A percentile compares a stretch with the other conserved stretches of the same genome.
Evolutionary conservation across 37 sponge, comb jelly and placozoan genomes (phyloP).

Genomic region (Chondrosia reniformis): DNA sequence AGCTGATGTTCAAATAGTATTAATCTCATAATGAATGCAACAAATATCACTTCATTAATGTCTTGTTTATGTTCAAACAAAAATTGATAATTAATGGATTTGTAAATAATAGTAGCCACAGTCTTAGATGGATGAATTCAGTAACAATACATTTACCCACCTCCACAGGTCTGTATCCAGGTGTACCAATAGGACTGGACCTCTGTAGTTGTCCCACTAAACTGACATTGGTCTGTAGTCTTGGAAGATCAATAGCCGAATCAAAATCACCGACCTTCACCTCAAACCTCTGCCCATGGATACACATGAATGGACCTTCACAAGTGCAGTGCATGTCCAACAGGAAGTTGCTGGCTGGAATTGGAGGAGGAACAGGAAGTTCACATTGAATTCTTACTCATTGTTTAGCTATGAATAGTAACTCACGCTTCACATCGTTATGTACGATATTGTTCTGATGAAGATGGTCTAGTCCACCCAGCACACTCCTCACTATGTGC

Average conservation of each 20-base stretch:
- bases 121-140: too few relatives aligned
- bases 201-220: neutral
- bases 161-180: conserved; percentile 14
- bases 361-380: neutral
- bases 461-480: conserved; percentile 21
- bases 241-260: neutral
- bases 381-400: neutral
- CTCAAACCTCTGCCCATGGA: conserved; percentile 5
- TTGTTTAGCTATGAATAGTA: neutral
- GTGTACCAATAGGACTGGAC: neutral
- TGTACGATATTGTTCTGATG: conserved; percentile 29
- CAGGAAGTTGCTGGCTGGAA: conserved; percentile 17
- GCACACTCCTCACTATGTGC: conserved; percentile 14
- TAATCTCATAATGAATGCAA: too few relatives aligned
- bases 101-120: too few relatives aligned
- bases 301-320: neutral
- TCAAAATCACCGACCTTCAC: conserved; percentile 10
- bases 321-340: neutral
- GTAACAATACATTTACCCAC: conserved; percentile 7
- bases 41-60: too few relatives aligned
- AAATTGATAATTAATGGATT: too few relatives aligned
- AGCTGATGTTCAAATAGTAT: too few relatives aligned
- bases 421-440: conserved; percentile 42
- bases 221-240: neutral
- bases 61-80: too few relatives aligned